A percentile compares a stretch with the other conserved stretches of the same genome.
phyloP scores from a whole-genome alignment of 2,113 vertebrate species.

The Malurus cyaneus region DNA sequence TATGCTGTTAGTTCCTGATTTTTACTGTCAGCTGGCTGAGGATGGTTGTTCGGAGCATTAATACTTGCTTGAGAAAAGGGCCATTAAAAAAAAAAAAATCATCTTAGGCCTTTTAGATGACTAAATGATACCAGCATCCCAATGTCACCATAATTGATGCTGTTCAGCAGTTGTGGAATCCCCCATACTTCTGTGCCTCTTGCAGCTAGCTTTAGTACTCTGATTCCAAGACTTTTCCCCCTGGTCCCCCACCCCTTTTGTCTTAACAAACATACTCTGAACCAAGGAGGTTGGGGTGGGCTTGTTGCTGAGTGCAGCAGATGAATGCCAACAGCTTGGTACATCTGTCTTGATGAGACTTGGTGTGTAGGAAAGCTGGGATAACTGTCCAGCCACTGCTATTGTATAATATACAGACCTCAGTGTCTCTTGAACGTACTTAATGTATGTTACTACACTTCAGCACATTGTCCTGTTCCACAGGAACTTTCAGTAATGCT shows the following conservation, averaged over 20 bases:
- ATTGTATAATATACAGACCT: accelerated
- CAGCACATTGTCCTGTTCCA: not conserved
- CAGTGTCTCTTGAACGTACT: accelerated
- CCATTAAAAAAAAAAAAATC: not conserved
- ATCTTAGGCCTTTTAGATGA: not conserved
- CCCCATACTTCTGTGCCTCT: not conserved
- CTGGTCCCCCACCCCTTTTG: accelerated
- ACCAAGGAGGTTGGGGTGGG: not conserved
- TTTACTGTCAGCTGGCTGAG: not conserved
- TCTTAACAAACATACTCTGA: not conserved
- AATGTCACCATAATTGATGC: not conserved
- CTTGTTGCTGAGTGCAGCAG: not conserved
- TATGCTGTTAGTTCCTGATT: not conserved
- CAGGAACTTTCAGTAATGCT: not conserved
- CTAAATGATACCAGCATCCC: not conserved
- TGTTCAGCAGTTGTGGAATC: not conserved
- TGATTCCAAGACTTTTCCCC: not conserved
- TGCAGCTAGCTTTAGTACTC: not conserved
- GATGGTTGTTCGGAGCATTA: not conserved
- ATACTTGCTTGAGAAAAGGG: not conserved
- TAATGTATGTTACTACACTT: not conserved
- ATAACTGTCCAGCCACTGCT: not conserved
- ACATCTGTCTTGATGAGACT: not conserved
- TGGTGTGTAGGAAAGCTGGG: not conserved
- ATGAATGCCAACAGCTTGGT: not conserved